Evolutionary conservation across 1,140 invertebrate genomes (phyloP), one percentile per base, ranked within the genome.

Genomic region (Capitella teleta): DNA sequence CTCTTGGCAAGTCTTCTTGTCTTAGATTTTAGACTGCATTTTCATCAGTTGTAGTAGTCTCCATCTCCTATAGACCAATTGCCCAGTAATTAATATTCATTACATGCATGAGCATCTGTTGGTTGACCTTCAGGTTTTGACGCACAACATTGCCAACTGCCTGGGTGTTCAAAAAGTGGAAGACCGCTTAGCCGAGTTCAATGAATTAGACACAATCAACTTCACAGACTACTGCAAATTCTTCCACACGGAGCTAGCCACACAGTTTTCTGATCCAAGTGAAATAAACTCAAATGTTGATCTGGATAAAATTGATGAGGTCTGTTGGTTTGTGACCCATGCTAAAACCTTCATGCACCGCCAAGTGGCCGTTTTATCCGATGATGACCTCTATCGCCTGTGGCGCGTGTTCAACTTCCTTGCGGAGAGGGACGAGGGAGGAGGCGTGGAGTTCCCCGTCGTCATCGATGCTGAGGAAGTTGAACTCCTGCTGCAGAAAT

Each of bases 311-410:
- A 79, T 81, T 26, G 78, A 80, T 48, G 76, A 83, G 68, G 79
- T 83, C 1, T 86, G 84, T 62, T 87, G 85, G 85, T 67, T 84
- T 37, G 76, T 87, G 0, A 86, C 83, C 60, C n/a, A n/a, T n/a
- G 76, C 78, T 25, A 81, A 79, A 61, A 74, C 75, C 26, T 81
- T 78, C 53, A 55, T 81, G 5, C 61, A 73, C 2, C 67, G 79
- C 50, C 75, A 79, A 34, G 74, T 78, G 55, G 69, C 76, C 1
- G 61, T 80, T 6, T 79, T 85, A 51, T 66, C 73, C 18, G 79
- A 83, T 53, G 74, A 78, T 23, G 80, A 79, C 36, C 74, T 83
- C 2, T 85, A 82, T 62, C 79, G 84, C 60, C 69, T 87, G 41
- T 87, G 85, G 66, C 74, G 83, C 55, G 80, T 87, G 53, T 87